These are phyloP conservation scores for Apotomis turbidana DNA, from an alignment of 2,888 invertebrate species.

Conservation along the genomic window DNA sequence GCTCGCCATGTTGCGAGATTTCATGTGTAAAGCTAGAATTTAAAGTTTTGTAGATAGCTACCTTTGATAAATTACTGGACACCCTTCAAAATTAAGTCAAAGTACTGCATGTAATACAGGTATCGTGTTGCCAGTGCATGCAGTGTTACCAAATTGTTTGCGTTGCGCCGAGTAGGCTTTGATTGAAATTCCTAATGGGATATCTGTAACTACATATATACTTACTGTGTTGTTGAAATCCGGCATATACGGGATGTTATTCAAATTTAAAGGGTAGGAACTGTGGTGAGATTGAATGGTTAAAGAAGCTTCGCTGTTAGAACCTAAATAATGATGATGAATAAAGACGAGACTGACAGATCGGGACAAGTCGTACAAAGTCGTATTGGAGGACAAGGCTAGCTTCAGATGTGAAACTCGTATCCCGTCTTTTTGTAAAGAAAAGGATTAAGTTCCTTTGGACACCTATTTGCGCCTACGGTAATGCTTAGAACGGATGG, in stretches of 20 bases:
- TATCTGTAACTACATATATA: slow-evolving; percentile 15
- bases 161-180: slow-evolving; percentile 39
- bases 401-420: no score
- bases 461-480: background rate
- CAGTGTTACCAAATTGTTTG: slow-evolving; percentile 40
- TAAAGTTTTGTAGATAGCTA: no score
- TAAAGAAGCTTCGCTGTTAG: no score
- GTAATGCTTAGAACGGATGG: background rate
- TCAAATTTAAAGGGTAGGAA: background rate
- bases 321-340: no score
- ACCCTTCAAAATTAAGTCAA: background rate
- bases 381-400: no score
- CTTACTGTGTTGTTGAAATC: background rate
- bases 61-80: no score
- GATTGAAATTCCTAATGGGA: slow-evolving; percentile 37
- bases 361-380: no score
- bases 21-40: no score
- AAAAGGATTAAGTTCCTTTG: background rate
- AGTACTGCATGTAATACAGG: background rate
- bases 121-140: slow-evolving; percentile 10
- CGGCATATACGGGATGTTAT: background rate
- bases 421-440: no score
- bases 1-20: no score
- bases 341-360: no score
- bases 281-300: background rate